Percentiles rank a stretch among this genome's conserved stretches.
phyloP scores from a whole-genome alignment of 2,113 vertebrate species.

The Macaca fascicularis region T2T-MFA8v1.1 NC_088380.1:60490501-60491000 shows the following conservation, averaged over 20 bases:
- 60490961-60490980: neutral
- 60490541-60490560: neutral
- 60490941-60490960: neutral
- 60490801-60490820: neutral
- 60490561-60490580: neutral
- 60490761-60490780: neutral
- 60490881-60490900: neutral
- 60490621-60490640: neutral
- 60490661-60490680: neutral
- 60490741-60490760: neutral
- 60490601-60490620: neutral
- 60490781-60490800: neutral
- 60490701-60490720: neutral
- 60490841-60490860: neutral
- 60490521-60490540: neutral
- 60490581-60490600: neutral
- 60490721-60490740: neutral
- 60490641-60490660: neutral
- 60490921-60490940: neutral
- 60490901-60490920: neutral
- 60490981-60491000: neutral
- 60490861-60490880: neutral
- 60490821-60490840: neutral
- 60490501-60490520: neutral
- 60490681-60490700: neutral